Conservation (phyloP, 2,113 vertebrate genomes). For the Chloebia gouldiae region DNA sequence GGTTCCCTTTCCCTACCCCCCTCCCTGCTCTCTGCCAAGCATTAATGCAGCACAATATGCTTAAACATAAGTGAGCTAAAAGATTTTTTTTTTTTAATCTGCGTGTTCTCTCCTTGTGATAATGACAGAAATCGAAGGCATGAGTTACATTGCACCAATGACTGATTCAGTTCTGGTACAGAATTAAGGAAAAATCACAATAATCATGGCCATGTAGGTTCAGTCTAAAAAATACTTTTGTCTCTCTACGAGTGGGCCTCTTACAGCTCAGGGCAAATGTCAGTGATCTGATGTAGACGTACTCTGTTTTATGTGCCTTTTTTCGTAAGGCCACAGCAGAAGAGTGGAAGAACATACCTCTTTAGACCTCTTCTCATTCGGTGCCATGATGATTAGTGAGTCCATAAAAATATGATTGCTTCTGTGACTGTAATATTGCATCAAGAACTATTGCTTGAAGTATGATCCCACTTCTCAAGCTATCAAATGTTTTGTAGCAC, state of each 20-base stretch:
- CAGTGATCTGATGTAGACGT: neutral
- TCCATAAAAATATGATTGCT: no score
- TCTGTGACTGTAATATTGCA: no score
- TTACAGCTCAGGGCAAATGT: neutral
- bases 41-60: neutral
- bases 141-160: neutral
- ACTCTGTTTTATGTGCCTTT: neutral
- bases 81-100: neutral
- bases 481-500: neutral
- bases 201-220: neutral
- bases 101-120: fast-evolving
- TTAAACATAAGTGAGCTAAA: neutral
- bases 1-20: neutral
- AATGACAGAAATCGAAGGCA: neutral
- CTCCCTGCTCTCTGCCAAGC: neutral
- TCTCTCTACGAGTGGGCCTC: neutral
- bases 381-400: neutral
- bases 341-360: neutral
- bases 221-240: neutral
- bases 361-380: neutral
- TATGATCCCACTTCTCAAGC: neutral
- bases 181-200: neutral
- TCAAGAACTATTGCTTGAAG: neutral
- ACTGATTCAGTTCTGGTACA: neutral
- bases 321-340: neutral